Base-by-base conservation (phyloP, 2,797 vertebrate species). In the Hemibagrus guttatus region DNA sequence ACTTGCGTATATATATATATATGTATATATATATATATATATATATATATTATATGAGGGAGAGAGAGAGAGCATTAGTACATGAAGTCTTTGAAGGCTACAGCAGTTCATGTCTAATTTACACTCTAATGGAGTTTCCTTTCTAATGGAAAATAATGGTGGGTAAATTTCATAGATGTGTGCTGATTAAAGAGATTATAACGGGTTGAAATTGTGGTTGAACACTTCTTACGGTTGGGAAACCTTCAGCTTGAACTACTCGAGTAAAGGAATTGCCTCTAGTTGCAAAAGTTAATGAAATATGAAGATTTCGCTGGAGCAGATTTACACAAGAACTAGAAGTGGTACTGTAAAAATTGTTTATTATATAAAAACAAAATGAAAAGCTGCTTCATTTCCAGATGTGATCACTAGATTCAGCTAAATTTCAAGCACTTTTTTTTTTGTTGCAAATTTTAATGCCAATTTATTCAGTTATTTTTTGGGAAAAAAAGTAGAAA, bases 71-170 rank as follows among this genome's bases (percentile, higher is more conserved):
- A 28, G 79, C 42, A 17, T 64, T 28, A 61, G 39, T 28, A 52
- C 59, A 49, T 19, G 0, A 39, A 39, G 49, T 59, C 54, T 39
- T 79, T 39, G 16, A 64, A 59, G 79, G 59, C 26, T 14, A 64
- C 59, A 81, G 59, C 58, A 64, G 79, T 81, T 81, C 39, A 2
- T n/a, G 14, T 46, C 23, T 63, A 63, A 39, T 81, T 81, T 46
- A 81, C 39, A 66, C 46, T 52, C n/a, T 52, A 42, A 52, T 82
- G 42, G 26, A 66, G 63, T 82, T 82, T 82, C n/a, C 80, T 52
- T 82, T 82, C 46, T 52, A 66, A 52, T 81, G 14, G 39, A 64
- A 61, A 64, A 64, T n/a, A 63, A 63, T 82, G 19, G 61, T 14
- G 66, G 63, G 39, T 68, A 49, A 82, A 82, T 82, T 82, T 52